These are phyloP conservation scores for Melipona quadrifasciata DNA, from an alignment of 1,140 invertebrate species.

Conservation along the genomic window DNA sequence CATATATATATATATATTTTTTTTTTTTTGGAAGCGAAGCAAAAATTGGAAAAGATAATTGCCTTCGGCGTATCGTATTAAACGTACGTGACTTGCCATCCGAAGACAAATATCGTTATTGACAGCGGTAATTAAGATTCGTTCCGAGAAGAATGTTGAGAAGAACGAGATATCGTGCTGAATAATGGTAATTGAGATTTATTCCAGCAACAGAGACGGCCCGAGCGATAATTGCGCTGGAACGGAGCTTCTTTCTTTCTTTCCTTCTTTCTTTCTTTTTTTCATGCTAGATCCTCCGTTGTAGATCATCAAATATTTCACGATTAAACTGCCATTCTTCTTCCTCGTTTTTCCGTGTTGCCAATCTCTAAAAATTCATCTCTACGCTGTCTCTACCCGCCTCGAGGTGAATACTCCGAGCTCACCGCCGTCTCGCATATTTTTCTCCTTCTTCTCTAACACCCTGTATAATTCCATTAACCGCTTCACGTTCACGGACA, in stretches of 20 bases:
- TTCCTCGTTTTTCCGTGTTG: not conserved
- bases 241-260: no score
- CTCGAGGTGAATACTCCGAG: no score
- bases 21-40: no score
- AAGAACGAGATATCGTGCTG: slow-evolving; percentile 27
- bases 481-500: not conserved
- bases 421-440: no score
- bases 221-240: not conserved
- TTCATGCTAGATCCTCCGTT: not conserved
- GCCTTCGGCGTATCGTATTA: not conserved
- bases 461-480: not conserved
- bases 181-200: slow-evolving; percentile 41
- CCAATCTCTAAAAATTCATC: not conserved
- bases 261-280: not conserved
- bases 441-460: not conserved
- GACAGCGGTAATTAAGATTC: slow-evolving; percentile 38
- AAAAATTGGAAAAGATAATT: no score
- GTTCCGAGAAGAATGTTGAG: slow-evolving; percentile 25
- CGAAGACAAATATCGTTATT: slow-evolving; percentile 22
- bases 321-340: not conserved
- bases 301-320: not conserved
- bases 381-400: no score
- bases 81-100: not conserved
- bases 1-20: no score
- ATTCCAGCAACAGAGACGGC: slow-evolving; percentile 1